Conservation (phyloP, 2,797 vertebrate genomes). For the Gastrophryne carolinensis region DNA sequence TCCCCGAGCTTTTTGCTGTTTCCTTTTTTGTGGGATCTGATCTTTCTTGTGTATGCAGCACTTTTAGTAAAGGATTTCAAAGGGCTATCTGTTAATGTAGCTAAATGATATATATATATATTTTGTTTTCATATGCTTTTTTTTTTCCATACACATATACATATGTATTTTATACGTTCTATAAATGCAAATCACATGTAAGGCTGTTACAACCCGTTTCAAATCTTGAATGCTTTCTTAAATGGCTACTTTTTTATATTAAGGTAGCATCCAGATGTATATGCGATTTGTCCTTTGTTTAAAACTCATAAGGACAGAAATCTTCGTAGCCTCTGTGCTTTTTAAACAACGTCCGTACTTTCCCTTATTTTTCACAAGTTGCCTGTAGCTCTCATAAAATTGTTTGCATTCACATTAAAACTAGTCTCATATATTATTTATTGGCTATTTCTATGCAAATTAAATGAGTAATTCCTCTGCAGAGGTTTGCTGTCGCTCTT, state of each 20-base stretch:
- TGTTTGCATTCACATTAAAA: conserved; percentile 12
- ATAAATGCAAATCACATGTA: background rate
- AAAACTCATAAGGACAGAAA: background rate
- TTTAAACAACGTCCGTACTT: background rate
- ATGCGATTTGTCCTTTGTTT: background rate
- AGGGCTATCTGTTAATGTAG: background rate
- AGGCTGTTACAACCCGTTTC: background rate
- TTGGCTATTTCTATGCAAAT: conserved; percentile 29
- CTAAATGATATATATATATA: background rate
- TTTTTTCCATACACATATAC: background rate
- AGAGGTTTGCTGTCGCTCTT: background rate
- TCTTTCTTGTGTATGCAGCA: background rate
- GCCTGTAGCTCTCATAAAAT: conserved; percentile 13
- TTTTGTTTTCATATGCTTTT: background rate
- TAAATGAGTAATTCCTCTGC: conserved; percentile 8
- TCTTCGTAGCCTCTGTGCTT: background rate
- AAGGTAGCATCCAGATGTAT: background rate
- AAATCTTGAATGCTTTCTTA: background rate
- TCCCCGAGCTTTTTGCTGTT: background rate
- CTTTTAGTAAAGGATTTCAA: background rate
- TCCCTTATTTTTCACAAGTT: background rate
- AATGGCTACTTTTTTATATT: background rate
- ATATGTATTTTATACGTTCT: background rate
- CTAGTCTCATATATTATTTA: conserved; percentile 25
- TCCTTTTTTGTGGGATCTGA: background rate